phyloP scores from a whole-genome alignment of 2,113 vertebrate species.

The Crotalus helleri region DNA sequence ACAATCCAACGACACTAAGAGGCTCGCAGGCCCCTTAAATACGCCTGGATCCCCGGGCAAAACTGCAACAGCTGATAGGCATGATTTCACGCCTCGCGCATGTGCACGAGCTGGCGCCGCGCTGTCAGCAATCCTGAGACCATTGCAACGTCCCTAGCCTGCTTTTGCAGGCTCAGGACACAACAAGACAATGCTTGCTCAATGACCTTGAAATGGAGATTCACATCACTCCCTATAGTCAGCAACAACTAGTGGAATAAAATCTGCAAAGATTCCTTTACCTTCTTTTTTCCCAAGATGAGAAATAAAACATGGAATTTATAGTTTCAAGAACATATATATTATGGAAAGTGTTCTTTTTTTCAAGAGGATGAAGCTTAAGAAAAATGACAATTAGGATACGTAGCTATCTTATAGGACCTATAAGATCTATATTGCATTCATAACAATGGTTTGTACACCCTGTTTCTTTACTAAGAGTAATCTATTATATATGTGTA shows the following conservation, averaged over 20 bases:
- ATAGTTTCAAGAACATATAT: not conserved
- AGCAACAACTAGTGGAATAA: too few relatives aligned
- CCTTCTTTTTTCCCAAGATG: not conserved
- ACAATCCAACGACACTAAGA: too few relatives aligned
- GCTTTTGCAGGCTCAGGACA: too few relatives aligned
- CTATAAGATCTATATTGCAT: not conserved
- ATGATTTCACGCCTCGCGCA: too few relatives aligned
- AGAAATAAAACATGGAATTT: not conserved
- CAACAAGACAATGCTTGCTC: too few relatives aligned
- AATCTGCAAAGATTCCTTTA: not conserved
- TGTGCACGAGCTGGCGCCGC: too few relatives aligned
- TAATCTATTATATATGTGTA: slow-evolving; percentile 56
- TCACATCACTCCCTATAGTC: not conserved
- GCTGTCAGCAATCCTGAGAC: too few relatives aligned
- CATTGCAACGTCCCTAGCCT: too few relatives aligned
- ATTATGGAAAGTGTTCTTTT: not conserved
- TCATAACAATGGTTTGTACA: slow-evolving; percentile 41
- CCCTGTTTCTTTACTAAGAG: slow-evolving; percentile 57
- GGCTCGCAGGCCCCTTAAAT: too few relatives aligned
- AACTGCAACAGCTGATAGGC: too few relatives aligned
- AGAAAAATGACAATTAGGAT: not conserved
- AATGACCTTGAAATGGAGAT: too few relatives aligned
- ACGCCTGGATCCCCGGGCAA: too few relatives aligned
- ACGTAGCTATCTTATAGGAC: not conserved
- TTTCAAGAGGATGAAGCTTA: not conserved